Conservation (phyloP, 2,797 vertebrate genomes). For the Holocentrus rufus region DNA sequence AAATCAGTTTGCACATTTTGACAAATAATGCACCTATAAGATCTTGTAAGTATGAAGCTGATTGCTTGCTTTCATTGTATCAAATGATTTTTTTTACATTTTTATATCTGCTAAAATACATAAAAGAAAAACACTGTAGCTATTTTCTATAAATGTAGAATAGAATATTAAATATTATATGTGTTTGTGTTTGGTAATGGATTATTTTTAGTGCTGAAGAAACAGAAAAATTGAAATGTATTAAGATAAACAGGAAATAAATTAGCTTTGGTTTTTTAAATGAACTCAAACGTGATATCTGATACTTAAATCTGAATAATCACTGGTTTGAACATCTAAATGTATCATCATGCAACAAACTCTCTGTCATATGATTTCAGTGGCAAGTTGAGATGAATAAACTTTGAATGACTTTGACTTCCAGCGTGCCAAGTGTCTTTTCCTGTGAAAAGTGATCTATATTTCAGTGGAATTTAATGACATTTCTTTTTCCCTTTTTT, state of each 20-base stretch:
- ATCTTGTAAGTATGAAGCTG: not conserved
- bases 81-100: not conserved
- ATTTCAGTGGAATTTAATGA: constrained; percentile 73
- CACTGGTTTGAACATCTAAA: constrained; percentile 4
- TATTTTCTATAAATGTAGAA: too few species aligned
- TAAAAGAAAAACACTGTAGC: not conserved
- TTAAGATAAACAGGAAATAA: not conserved
- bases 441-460: constrained; percentile 68
- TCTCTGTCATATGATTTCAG: constrained; percentile 39
- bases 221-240: not conserved
- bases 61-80: not conserved
- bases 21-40: not conserved
- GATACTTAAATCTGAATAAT: constrained; percentile 1
- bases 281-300: too few species aligned
- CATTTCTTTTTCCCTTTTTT: constrained; percentile 65
- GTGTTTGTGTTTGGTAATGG: not conserved
- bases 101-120: not conserved
- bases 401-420: constrained; percentile 42
- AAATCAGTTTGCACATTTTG: not conserved
- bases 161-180: too few species aligned
- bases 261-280: not conserved
- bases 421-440: constrained; percentile 52
- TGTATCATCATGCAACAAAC: constrained; percentile 8
- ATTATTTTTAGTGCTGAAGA: not conserved
- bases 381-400: constrained; percentile 47